Conservation (phyloP, 2,797 vertebrate species). For the Taenioides sp. region DNA sequence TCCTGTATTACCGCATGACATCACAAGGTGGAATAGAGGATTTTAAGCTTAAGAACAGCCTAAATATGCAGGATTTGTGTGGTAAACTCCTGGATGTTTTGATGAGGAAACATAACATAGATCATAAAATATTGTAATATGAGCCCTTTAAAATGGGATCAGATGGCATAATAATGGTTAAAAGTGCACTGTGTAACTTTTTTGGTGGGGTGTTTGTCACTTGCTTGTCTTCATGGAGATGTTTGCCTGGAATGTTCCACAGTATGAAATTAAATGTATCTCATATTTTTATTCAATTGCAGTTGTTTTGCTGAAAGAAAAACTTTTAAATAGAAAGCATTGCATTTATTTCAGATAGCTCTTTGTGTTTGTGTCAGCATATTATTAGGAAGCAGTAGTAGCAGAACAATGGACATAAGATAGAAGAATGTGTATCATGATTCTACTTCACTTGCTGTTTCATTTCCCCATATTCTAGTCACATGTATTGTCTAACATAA, state of each 20-base stretch:
- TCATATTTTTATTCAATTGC: slow-evolving; percentile 5
- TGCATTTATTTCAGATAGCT: not conserved
- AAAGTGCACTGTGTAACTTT: not conserved
- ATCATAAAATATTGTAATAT: too few relatives aligned
- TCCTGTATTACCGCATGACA: too few relatives aligned
- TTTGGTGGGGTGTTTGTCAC: not conserved
- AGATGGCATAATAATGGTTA: not conserved
- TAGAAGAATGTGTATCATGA: not conserved
- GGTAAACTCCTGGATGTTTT: too few relatives aligned
- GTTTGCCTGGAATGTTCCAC: not conserved
- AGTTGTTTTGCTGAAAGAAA: not conserved
- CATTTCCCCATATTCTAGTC: not conserved
- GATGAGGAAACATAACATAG: too few relatives aligned
- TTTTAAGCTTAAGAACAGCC: too few relatives aligned
- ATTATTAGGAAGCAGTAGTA: not conserved
- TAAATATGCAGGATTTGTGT: too few relatives aligned
- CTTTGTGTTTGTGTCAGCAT: not conserved
- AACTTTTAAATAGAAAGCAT: not conserved
- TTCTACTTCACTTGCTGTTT: not conserved
- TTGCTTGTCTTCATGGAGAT: not conserved
- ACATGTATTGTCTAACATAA: not conserved
- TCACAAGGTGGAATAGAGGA: too few relatives aligned
- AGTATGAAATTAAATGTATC: not conserved
- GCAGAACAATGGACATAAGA: not conserved
- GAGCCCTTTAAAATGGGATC: not conserved